phyloP scores from a whole-genome alignment of 2,113 vertebrate species.

The Urocynchramus pylzowi region DNA sequence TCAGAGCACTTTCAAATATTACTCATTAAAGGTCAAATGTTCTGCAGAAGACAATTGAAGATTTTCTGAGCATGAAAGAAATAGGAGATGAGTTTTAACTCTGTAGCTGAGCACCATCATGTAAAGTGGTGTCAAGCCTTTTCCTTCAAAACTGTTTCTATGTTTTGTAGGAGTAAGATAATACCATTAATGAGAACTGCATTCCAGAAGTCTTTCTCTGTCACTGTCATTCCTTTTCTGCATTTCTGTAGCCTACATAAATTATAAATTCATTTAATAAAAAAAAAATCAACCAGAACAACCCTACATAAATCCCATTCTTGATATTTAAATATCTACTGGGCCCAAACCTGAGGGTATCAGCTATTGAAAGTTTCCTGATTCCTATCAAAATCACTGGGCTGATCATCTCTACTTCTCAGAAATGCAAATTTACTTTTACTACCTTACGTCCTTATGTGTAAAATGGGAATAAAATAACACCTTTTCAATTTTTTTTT shows the following conservation, averaged over 20 bases:
- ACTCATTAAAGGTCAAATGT: background rate
- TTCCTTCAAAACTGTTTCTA: background rate
- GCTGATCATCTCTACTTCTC: background rate
- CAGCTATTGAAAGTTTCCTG: background rate
- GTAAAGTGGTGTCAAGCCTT: background rate
- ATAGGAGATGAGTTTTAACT: background rate
- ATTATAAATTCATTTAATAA: background rate
- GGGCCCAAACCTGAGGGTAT: background rate
- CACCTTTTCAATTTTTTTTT: background rate
- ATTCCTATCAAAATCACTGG: background rate
- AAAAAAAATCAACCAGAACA: background rate
- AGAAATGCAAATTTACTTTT: background rate
- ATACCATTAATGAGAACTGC: background rate
- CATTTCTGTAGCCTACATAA: background rate
- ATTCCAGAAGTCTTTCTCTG: background rate
- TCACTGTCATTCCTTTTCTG: background rate
- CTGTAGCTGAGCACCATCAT: background rate
- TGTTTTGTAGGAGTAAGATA: background rate
- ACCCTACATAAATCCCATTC: background rate
- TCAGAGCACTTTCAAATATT: background rate
- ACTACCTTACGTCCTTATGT: accelerated
- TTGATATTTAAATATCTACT: background rate
- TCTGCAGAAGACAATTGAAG: background rate
- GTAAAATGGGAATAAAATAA: background rate
- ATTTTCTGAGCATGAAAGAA: background rate